Percentiles rank a stretch among this genome's conserved stretches.
phyloP scores from a whole-genome alignment of 2,113 vertebrate species.

The Chlorodrepanis virens region DNA sequence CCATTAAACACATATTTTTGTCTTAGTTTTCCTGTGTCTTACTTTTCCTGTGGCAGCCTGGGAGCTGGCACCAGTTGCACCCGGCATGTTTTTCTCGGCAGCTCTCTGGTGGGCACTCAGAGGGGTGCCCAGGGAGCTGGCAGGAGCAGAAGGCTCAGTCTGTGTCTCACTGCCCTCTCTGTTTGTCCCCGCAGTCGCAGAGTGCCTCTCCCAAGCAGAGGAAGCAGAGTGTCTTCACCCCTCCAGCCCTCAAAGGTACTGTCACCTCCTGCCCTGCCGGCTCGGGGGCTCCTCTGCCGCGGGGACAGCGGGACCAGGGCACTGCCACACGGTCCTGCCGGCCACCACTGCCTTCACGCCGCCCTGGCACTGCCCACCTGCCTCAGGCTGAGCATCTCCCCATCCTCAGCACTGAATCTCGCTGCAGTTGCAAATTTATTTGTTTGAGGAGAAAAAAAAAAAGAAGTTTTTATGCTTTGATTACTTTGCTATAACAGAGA shows the following conservation, averaged over 20 bases:
- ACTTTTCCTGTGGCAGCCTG: neutral
- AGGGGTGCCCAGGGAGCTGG: neutral
- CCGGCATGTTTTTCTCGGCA: accelerated
- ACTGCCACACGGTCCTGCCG: accelerated
- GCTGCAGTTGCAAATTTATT: neutral
- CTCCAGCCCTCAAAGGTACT: constrained; percentile 90
- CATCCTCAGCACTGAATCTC: neutral
- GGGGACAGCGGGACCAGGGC: accelerated
- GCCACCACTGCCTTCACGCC: accelerated
- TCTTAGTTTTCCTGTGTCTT: neutral
- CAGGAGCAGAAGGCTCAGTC: accelerated
- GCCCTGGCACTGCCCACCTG: accelerated
- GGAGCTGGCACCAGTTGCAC: neutral
- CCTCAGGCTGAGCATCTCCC: accelerated
- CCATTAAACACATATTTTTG: neutral
- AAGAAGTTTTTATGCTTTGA: neutral
- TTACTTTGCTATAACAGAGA: neutral
- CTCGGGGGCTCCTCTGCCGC: neutral
- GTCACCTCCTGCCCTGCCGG: constrained; percentile 6
- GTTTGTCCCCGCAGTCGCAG: constrained; percentile 65
- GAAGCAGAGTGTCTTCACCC: constrained; percentile 86
- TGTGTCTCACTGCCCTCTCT: neutral
- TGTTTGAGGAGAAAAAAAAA: neutral
- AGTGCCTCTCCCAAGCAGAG: constrained; percentile 82
- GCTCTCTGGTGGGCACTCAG: neutral